A percentile compares a stretch with the other conserved stretches of the same genome.
These are phyloP conservation scores for Leptinotarsa rubiginosa DNA, from an alignment of 2,888 invertebrate species.

Conservation along the genomic window DNA sequence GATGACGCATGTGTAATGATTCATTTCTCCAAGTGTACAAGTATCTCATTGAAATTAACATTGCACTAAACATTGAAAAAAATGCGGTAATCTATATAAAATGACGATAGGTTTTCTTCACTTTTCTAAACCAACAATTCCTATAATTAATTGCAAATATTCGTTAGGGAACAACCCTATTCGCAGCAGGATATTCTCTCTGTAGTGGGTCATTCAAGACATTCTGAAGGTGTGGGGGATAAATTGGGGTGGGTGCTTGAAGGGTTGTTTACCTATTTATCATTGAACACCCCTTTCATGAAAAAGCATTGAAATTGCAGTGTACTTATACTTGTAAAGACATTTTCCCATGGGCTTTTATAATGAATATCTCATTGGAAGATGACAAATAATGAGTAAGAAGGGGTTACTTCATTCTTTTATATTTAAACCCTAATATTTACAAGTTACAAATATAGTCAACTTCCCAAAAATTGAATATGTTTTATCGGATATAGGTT, in stretches of 20 bases:
- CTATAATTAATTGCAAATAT: background rate
- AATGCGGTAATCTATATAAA: too few relatives aligned
- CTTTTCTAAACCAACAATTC: too few relatives aligned
- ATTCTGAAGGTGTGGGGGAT: constrained; percentile 10
- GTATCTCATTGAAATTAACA: too few relatives aligned
- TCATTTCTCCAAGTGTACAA: too few relatives aligned
- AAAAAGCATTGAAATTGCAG: background rate
- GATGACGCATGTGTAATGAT: too few relatives aligned
- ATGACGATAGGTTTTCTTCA: too few relatives aligned
- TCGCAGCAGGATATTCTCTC: background rate
- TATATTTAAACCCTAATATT: background rate
- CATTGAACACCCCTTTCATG: constrained; percentile 5
- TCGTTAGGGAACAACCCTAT: background rate
- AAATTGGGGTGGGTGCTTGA: background rate
- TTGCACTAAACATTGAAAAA: too few relatives aligned
- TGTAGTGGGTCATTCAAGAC: background rate
- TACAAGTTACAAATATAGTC: too few relatives aligned
- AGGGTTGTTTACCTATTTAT: background rate
- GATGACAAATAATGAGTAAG: constrained; percentile 21
- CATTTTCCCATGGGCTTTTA: constrained; percentile 32
- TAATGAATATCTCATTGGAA: constrained; percentile 31
- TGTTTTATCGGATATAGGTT: too few relatives aligned
- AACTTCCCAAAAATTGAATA: too few relatives aligned
- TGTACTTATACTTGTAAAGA: constrained; percentile 5
- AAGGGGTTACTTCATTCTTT: constrained; percentile 9